phyloP scores from a whole-genome alignment of 2,888 invertebrate species.

The Aethes cnicana region DNA sequence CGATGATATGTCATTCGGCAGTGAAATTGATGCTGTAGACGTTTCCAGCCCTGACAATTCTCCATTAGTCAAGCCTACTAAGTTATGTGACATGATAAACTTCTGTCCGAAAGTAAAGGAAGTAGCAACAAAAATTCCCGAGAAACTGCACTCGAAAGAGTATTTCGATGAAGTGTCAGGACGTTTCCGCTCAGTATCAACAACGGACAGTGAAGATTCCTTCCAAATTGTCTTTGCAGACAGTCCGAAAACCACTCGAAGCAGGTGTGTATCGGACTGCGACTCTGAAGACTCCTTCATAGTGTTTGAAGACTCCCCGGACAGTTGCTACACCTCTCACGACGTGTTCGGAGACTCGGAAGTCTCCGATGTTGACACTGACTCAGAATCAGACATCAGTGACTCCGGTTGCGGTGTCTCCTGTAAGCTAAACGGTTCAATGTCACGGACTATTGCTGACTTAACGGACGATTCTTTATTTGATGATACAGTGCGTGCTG shows the following conservation, averaged over 20 bases:
- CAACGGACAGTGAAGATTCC: slow-evolving; percentile 65
- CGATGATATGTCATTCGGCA: slow-evolving; percentile 54
- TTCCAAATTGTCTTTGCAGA: slow-evolving; percentile 75
- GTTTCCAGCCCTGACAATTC: slow-evolving; percentile 50
- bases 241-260: slow-evolving; percentile 41
- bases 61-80: slow-evolving; percentile 33
- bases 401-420: slow-evolving; percentile 55
- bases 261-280: slow-evolving; percentile 67
- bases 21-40: slow-evolving; percentile 51
- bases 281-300: slow-evolving; percentile 84
- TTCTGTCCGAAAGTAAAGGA: neutral
- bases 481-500: slow-evolving; percentile 37
- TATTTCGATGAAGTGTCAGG: slow-evolving; percentile 70
- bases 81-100: slow-evolving; percentile 11
- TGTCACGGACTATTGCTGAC: slow-evolving; percentile 65
- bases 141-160: slow-evolving; percentile 30
- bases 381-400: slow-evolving; percentile 47
- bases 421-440: slow-evolving; percentile 43
- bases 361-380: slow-evolving; percentile 42
- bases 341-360: slow-evolving; percentile 60
- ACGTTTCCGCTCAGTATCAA: slow-evolving; percentile 56
- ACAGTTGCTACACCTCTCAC: slow-evolving; percentile 65
- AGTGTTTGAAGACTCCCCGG: slow-evolving; percentile 71
- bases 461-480: slow-evolving; percentile 67
- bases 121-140: neutral